These are phyloP conservation scores for Odontocerum albicorne DNA, from an alignment of 2,888 invertebrate genomes.

Conservation along the genomic window DNA sequence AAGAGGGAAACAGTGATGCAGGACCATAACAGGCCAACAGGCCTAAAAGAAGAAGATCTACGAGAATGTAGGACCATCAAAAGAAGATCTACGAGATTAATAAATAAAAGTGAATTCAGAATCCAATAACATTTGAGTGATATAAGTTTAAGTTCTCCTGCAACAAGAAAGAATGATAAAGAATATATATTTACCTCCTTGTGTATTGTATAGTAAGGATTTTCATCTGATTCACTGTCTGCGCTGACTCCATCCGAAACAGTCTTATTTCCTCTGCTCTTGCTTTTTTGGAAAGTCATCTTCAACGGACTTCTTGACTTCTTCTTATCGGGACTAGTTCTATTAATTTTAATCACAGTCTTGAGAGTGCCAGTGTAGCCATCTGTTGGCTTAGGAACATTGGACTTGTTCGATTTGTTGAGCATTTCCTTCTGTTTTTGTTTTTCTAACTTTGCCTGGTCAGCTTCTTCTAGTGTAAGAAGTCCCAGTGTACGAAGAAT, in stretches of 20 bases:
- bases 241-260: conserved; percentile 43
- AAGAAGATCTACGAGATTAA: no score
- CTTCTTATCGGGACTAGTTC: conserved; percentile 60
- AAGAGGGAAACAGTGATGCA: no score
- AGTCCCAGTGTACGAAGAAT: conserved; percentile 75
- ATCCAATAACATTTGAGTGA: no score
- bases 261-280: conserved; percentile 61
- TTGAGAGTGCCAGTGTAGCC: conserved; percentile 81
- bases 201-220: conserved; percentile 69
- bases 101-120: no score
- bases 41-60: no score
- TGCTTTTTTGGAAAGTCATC: conserved; percentile 76
- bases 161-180: no score
- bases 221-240: conserved; percentile 42
- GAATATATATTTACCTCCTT: conserved; percentile 65
- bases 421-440: conserved; percentile 52
- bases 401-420: conserved; percentile 45
- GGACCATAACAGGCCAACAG: no score
- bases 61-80: no score
- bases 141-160: no score
- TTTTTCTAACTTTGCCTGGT: conserved; percentile 64
- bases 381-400: conserved; percentile 41
- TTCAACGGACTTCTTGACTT: conserved; percentile 69
- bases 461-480: conserved; percentile 73
- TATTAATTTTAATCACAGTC: conserved; percentile 79